Percentiles rank a stretch among this genome's conserved stretches.
These are phyloP conservation scores for Brotogeris chrysoptera DNA, from an alignment of 2,797 vertebrate species.

Conservation along the genomic window DNA sequence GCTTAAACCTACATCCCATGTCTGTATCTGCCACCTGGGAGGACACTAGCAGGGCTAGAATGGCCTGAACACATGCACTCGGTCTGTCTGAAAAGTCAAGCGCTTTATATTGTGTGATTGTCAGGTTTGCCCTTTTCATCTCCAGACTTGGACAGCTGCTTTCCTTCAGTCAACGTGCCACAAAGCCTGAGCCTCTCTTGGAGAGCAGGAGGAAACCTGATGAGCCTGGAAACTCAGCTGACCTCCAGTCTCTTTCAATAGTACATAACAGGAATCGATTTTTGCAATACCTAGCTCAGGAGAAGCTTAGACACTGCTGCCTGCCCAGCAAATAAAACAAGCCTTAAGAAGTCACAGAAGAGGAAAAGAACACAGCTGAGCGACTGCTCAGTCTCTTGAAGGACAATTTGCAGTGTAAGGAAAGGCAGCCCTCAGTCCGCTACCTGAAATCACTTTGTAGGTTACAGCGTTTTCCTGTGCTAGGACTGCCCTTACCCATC, in stretches of 20 bases:
- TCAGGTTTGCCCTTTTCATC: background rate
- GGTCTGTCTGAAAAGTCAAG: background rate
- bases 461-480: background rate
- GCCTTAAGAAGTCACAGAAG: background rate
- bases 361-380: background rate
- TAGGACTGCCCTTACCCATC: background rate
- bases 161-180: background rate
- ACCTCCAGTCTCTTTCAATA: background rate
- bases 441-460: fast-evolving
- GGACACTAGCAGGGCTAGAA: background rate
- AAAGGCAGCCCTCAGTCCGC: background rate
- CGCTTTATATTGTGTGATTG: background rate
- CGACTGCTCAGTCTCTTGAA: background rate
- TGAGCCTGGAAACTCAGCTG: background rate
- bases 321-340: background rate
- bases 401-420: background rate
- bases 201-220: background rate
- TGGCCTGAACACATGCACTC: background rate
- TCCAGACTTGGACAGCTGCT: background rate
- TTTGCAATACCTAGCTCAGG: background rate
- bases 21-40: background rate
- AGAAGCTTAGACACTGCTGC: background rate
- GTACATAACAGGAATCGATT: background rate
- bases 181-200: background rate
- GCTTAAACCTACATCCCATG: background rate